A percentile compares a stretch with the other conserved stretches of the same genome.
Evolutionary conservation across 2,888 invertebrate genomes (phyloP).

Genomic region (Saturnia japonica): DNA sequence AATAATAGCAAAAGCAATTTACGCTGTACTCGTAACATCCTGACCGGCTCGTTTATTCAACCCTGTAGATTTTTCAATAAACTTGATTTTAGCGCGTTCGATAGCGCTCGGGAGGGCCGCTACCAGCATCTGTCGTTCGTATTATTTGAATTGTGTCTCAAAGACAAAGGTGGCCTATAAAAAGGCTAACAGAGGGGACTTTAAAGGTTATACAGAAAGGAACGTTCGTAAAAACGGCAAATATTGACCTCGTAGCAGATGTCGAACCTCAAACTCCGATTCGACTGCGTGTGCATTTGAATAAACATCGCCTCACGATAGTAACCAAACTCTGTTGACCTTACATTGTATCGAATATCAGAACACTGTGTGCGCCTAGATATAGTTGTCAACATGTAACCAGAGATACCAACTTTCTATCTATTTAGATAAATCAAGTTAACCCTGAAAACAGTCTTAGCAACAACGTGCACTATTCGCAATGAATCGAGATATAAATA

Average conservation of each 20-base stretch:
- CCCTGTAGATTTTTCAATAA: constrained; percentile 57
- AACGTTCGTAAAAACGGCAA: constrained; percentile 67
- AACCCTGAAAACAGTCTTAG: constrained; percentile 12
- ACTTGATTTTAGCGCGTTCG: constrained; percentile 52
- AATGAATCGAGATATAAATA: constrained; percentile 29
- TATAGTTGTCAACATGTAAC: constrained; percentile 72
- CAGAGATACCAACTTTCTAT: constrained; percentile 45
- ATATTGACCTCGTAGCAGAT: constrained; percentile 80
- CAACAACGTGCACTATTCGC: constrained; percentile 25
- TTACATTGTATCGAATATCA: constrained; percentile 71
- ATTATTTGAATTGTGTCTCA: constrained; percentile 25
- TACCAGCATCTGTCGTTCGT: constrained; percentile 35
- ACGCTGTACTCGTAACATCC: constrained; percentile 76
- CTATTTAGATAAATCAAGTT: constrained; percentile 10
- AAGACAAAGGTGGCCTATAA: constrained; percentile 47
- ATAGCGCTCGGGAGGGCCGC: constrained; percentile 36
- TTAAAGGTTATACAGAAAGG: constrained; percentile 54
- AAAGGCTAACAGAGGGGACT: constrained; percentile 51
- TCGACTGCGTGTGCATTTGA: constrained; percentile 77
- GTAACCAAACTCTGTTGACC: constrained; percentile 74
- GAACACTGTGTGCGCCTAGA: constrained; percentile 54
- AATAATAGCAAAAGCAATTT: constrained; percentile 78
- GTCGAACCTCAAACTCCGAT: constrained; percentile 73
- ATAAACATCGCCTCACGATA: constrained; percentile 75
- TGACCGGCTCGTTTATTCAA: constrained; percentile 62